Conservation (phyloP, 1,140 invertebrate species). For the Caerostris extrusa region DNA sequence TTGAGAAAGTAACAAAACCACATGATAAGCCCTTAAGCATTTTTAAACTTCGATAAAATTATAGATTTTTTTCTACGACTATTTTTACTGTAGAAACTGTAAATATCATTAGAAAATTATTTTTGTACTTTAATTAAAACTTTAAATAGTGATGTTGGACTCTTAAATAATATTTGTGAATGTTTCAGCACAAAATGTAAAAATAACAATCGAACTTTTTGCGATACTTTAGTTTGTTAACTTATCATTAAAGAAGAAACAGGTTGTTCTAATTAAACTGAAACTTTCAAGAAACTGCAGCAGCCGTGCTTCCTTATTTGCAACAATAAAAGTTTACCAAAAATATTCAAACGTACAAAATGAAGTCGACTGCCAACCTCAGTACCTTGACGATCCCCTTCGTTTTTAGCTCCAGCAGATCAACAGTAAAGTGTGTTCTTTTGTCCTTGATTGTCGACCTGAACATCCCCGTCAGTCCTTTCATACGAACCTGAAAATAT, state of each 20-base stretch:
- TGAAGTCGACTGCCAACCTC: constrained; percentile 77
- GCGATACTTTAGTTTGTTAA: no score
- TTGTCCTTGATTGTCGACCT: constrained; percentile 96
- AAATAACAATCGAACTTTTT: no score
- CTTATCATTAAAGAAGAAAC: background rate
- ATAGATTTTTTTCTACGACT: no score
- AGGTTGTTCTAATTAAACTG: background rate
- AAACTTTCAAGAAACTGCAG: background rate
- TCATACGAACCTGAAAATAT: constrained; percentile 89
- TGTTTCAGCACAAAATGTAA: no score
- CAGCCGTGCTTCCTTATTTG: background rate
- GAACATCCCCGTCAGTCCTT: constrained; percentile 95
- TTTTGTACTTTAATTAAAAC: no score
- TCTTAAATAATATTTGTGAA: no score
- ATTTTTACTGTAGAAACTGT: no score
- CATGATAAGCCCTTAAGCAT: no score
- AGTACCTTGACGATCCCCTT: constrained; percentile 79
- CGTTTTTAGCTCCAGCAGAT: constrained; percentile 92
- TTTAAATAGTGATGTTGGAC: no score
- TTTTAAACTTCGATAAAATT: no score
- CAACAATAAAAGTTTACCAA: constrained; percentile 41
- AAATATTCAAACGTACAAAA: constrained; percentile 64
- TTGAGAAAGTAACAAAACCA: no score
- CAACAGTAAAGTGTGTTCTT: constrained; percentile 93
- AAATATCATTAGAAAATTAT: no score